Evolutionary conservation across 2,113 vertebrate species (phyloP).

Genomic region (Rhea americana): DNA sequence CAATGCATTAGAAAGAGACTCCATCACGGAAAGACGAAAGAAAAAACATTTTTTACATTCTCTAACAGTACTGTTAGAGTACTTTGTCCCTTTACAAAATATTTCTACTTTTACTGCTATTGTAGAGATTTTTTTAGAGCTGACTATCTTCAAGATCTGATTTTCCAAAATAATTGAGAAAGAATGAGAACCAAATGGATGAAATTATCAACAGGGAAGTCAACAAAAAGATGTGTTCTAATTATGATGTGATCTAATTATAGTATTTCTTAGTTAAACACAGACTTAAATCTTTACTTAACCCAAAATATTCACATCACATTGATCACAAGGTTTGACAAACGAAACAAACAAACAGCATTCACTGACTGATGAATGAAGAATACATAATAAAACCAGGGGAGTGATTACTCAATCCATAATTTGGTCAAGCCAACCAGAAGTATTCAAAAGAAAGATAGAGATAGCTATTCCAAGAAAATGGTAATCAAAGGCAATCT

Average conservation of each 20-base stretch:
- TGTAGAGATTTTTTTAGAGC: not conserved
- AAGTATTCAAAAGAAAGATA: not conserved
- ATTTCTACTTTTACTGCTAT: no score
- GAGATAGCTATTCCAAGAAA: not conserved
- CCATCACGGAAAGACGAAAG: not conserved
- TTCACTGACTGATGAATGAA: not conserved
- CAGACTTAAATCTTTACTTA: not conserved
- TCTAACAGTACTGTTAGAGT: not conserved
- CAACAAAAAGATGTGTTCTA: not conserved
- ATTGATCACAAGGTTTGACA: not conserved
- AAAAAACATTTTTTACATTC: not conserved
- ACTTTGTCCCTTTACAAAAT: not conserved
- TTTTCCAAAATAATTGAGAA: not conserved
- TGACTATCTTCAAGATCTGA: not conserved
- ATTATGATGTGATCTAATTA: not conserved
- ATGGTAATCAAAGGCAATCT: not conserved
- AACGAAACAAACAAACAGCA: not conserved
- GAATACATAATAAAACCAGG: not conserved
- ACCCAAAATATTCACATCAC: not conserved
- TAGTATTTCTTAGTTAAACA: not conserved
- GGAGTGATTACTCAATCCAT: not conserved
- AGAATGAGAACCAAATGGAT: not conserved
- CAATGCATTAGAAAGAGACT: not conserved
- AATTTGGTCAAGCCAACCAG: not conserved
- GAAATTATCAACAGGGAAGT: not conserved